These are phyloP conservation scores for Toxotes jaculatrix DNA, from an alignment of 2,113 vertebrate genomes.

Conservation along the genomic window DNA sequence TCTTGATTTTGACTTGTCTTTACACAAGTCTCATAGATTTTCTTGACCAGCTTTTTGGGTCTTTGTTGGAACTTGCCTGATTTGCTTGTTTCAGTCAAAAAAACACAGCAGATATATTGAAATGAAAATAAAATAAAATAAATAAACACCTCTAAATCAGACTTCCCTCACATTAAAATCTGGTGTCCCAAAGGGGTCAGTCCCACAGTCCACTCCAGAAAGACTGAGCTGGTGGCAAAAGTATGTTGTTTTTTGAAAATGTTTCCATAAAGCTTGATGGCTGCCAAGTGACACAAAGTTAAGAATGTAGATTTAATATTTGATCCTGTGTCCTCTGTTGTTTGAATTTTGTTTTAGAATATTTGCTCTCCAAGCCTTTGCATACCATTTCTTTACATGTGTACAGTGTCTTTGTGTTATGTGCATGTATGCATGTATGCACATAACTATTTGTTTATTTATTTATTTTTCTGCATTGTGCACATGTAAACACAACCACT, in stretches of 20 bases:
- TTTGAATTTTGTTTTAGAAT: neutral
- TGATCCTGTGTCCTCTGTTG: neutral
- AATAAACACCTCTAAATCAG: no score
- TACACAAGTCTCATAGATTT: neutral
- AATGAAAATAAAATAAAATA: no score
- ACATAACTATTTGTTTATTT: neutral
- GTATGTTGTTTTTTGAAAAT: neutral
- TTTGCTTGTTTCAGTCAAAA: neutral
- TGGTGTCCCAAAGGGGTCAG: neutral
- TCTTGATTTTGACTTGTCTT: constrained; percentile 2
- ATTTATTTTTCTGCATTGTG: neutral
- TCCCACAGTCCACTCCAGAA: neutral
- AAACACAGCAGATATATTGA: neutral
- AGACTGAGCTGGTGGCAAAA: neutral
- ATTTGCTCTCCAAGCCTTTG: no score
- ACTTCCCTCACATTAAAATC: neutral
- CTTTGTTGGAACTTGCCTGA: constrained; percentile 2
- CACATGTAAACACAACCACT: neutral
- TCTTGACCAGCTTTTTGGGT: neutral
- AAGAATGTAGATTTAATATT: neutral
- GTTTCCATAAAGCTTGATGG: neutral
- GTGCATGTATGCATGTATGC: no score
- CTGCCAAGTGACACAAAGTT: neutral
- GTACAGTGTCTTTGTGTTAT: neutral
- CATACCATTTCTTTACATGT: neutral